phyloP scores from a whole-genome alignment of 2,113 vertebrate genomes.

The Cheirogaleus medius region DNA sequence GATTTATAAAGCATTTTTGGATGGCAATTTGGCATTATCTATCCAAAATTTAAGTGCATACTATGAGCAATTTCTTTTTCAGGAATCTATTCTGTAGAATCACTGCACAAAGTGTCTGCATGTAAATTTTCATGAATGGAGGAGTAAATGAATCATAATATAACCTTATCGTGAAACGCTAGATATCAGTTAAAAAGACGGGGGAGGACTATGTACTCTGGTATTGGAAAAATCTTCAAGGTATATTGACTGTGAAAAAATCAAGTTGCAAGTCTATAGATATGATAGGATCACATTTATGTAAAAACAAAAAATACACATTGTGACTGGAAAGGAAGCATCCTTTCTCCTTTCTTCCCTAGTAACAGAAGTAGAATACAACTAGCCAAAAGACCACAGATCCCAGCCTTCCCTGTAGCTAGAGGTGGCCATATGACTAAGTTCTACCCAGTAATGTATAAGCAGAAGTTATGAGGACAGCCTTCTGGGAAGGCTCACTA shows the following conservation, averaged over 20 bases:
- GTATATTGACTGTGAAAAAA: background rate
- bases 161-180: background rate
- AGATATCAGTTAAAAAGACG: background rate
- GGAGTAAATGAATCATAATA: background rate
- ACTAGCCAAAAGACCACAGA: background rate
- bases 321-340: background rate
- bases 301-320: background rate
- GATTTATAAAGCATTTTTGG: background rate
- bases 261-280: background rate
- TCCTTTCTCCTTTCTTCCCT: background rate
- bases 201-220: background rate
- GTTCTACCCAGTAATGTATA: background rate
- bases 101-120: background rate
- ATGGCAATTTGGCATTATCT: background rate
- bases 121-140: background rate
- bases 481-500: background rate
- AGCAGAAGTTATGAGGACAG: background rate
- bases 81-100: background rate
- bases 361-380: background rate
- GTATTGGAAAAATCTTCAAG: background rate
- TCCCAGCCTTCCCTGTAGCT: background rate
- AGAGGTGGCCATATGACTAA: too few species aligned
- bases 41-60: background rate
- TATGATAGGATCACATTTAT: background rate
- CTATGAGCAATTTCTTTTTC: background rate